phyloP scores from a whole-genome alignment of 2,113 vertebrate genomes.

The Zosterops japonicus region DNA sequence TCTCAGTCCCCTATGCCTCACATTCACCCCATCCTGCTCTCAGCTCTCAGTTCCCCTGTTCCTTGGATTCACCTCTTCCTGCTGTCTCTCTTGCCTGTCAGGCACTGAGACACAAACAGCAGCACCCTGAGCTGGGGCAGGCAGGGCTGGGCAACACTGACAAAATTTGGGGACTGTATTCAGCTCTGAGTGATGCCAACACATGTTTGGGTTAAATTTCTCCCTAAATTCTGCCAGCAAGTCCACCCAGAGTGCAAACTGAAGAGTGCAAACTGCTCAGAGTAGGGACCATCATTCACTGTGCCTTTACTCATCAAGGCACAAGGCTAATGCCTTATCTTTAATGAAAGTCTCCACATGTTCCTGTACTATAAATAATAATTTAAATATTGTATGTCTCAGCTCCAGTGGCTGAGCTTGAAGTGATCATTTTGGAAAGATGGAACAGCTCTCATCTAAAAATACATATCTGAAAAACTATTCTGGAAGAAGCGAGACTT shows the following conservation, averaged over 20 bases:
- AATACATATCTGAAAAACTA: constrained; percentile 60
- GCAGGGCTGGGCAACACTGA: neutral
- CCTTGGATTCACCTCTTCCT: neutral
- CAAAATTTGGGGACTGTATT: no score
- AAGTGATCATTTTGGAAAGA: constrained; percentile 69
- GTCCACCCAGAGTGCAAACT: neutral
- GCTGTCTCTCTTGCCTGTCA: neutral
- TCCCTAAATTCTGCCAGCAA: neutral
- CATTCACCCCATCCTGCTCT: neutral
- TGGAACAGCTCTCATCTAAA: constrained; percentile 63
- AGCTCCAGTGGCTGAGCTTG: constrained; percentile 63
- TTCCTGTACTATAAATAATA: constrained; percentile 69
- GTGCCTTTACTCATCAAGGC: constrained; percentile 34
- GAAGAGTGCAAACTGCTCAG: neutral
- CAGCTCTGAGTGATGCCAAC: neutral
- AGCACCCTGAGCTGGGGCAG: neutral
- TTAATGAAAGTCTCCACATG: constrained; percentile 55
- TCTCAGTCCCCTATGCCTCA: neutral
- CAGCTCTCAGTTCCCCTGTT: no score
- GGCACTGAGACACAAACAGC: neutral
- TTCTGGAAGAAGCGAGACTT: constrained; percentile 50
- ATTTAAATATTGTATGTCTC: constrained; percentile 71
- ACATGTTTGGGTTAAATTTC: neutral
- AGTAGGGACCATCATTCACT: neutral
- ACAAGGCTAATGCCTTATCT: constrained; percentile 40